These are phyloP conservation scores for Amphiura filiformis DNA, from an alignment of 35 echinoderm and acorn worm genomes.

Conservation along the genomic window DNA sequence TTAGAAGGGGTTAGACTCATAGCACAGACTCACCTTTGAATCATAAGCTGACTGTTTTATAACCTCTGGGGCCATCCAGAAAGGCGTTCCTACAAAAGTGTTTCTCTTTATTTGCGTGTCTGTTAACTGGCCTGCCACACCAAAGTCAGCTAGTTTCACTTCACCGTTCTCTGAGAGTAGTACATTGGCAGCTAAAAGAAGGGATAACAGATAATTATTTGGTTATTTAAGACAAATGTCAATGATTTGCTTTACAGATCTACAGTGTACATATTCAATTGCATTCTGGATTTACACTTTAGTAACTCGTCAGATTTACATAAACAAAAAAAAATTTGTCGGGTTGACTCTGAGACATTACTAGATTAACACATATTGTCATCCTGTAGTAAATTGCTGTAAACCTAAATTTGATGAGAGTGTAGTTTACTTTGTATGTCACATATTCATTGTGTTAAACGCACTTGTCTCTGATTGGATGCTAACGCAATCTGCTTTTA, in stretches of 20 bases:
- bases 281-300: neutral
- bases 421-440: too few relatives aligned
- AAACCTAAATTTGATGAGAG: too few relatives aligned
- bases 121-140: slow-evolving; percentile 94
- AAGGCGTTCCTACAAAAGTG: slow-evolving; percentile 95
- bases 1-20: too few relatives aligned
- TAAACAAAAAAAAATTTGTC: neutral
- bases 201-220: too few relatives aligned
- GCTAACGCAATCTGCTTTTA: too few relatives aligned
- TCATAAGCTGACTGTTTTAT: slow-evolving; percentile 99
- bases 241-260: neutral
- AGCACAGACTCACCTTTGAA: slow-evolving; percentile 96
- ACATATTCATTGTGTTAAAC: too few relatives aligned
- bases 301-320: neutral
- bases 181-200: slow-evolving; percentile 87
- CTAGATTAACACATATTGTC: too few relatives aligned
- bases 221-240: neutral
- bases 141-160: slow-evolving; percentile 96
- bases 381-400: too few relatives aligned
- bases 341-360: too few relatives aligned
- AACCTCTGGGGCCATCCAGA: slow-evolving; percentile 99
- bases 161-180: slow-evolving; percentile 91
- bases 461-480: too few relatives aligned
- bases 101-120: slow-evolving; percentile 96
- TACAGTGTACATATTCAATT: neutral